These are phyloP conservation scores for Drosophila testacea DNA, from an alignment of 2,888 invertebrate species.

Conservation along the genomic window DNA sequence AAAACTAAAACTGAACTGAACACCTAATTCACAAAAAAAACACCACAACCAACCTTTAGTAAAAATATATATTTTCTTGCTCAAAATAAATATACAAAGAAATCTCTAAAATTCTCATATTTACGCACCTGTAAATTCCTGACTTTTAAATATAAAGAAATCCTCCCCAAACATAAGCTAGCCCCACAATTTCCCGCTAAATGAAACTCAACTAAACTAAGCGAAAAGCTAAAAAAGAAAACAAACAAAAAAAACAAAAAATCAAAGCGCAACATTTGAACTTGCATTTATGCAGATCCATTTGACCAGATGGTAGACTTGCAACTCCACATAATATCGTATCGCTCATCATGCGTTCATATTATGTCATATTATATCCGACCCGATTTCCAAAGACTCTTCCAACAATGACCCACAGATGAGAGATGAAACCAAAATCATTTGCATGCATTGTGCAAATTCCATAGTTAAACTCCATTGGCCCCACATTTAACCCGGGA, in stretches of 20 bases:
- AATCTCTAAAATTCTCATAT: constrained; percentile 48
- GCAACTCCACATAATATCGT: constrained; percentile 85
- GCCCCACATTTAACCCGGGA: constrained; percentile 39
- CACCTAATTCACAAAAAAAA: constrained; percentile 36
- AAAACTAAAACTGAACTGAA: constrained; percentile 31
- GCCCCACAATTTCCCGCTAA: constrained; percentile 41
- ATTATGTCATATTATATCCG: constrained; percentile 77
- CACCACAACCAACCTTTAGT: constrained; percentile 35
- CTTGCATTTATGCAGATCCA: constrained; percentile 83
- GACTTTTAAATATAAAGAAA: constrained; percentile 44
- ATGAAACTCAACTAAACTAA: constrained; percentile 59
- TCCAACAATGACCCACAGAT: constrained; percentile 33
- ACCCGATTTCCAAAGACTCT: constrained; percentile 19
- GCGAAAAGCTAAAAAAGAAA: constrained; percentile 44
- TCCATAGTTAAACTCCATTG: constrained; percentile 29
- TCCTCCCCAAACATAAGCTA: constrained; percentile 4
- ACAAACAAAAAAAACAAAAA: constrained; percentile 27
- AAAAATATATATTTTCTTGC: constrained; percentile 38
- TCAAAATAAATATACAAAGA: constrained; percentile 45
- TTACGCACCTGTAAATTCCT: constrained; percentile 69
- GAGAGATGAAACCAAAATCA: constrained; percentile 29
- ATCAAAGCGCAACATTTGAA: constrained; percentile 74
- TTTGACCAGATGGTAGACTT: constrained; percentile 84
- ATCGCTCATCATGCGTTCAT: constrained; percentile 82
- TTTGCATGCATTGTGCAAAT: constrained; percentile 65